Base-by-base conservation (phyloP, 2,797 vertebrate species). In the Sebastes diploproa region DNA sequence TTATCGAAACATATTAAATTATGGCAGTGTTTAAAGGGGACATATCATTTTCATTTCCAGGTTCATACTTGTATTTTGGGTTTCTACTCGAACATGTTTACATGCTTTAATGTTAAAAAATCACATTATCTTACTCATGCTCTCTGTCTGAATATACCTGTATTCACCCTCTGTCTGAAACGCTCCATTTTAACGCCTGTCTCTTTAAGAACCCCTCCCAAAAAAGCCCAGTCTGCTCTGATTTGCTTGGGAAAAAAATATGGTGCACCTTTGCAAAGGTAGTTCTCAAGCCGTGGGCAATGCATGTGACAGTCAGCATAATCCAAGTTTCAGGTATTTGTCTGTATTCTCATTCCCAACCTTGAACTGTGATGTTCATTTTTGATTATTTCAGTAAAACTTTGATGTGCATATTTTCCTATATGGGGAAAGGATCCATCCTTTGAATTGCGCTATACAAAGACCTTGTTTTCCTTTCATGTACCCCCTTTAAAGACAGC, bases 341-440 rank as follows among this genome's bases (percentile, higher is more conserved):
- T 73, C 63, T 25, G 30, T 6, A 4, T 55, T 7, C 58, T 58
- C 30, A 60, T 29, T 29, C 20, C 14, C 42, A 42, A 27, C 27
- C 4, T 18, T n/a, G 14, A 52, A 64, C 22, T 36, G n/a, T 25
- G 42, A 69, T 25, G 34, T 56, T 6, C 27, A 30, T 60, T 60
- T 72, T 22, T 29, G 5, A 71, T 72, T 73, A 56, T 68, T 77
- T 62, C 13, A 61, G 25, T 32, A 10, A 38, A 46, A 52, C 20
- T 5, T 61, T 12, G 54, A 64, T 59, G 67, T 20, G 6, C 25
- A 38, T 56, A 16, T 71, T 23, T 30, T 25, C 13, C 7, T 13
- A 16, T 20, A 18, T 7, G 59, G 8, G 2, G 27, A 52, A 18
- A 12, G 18, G 13, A 18, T 38, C 36, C 36, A 0, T 38, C 36